These are phyloP conservation scores for Micromussa lordhowensis DNA, from an alignment of 92 coral and sea anemone species.

Conservation along the genomic window DNA sequence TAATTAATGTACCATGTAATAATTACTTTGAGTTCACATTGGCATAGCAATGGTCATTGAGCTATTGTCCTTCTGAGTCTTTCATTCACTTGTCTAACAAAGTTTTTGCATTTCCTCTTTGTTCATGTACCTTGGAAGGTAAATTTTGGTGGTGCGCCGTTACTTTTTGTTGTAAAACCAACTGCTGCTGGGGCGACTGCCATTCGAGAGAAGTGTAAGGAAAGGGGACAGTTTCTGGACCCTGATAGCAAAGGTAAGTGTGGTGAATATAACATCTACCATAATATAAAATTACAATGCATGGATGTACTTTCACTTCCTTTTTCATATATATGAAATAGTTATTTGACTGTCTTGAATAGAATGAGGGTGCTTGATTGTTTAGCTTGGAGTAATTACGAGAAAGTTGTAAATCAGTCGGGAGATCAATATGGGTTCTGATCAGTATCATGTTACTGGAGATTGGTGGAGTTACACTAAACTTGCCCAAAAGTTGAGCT, in stretches of 20 bases:
- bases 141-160: constrained; percentile 67
- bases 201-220: constrained; percentile 66
- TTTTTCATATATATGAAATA: neutral
- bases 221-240: constrained; percentile 67
- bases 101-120: neutral
- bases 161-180: constrained; percentile 68
- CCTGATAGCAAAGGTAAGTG: constrained; percentile 60
- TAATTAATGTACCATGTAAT: too few relatives aligned
- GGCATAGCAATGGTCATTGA: too few relatives aligned
- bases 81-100: neutral
- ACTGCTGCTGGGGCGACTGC: constrained; percentile 62
- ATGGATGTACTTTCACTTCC: too few relatives aligned
- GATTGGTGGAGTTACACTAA: too few relatives aligned
- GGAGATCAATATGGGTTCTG: neutral
- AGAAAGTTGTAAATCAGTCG: neutral
- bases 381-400: too few relatives aligned
- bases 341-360: neutral
- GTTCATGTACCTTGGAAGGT: constrained; percentile 57
- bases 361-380: too few relatives aligned
- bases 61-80: neutral
- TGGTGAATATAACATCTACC: neutral
- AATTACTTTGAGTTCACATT: too few relatives aligned
- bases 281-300: neutral
- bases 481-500: too few relatives aligned
- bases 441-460: too few relatives aligned